A percentile compares a stretch with the other conserved stretches of the same genome.
Conservation (phyloP, 53 echinoderm and acorn worm species). For the Apostichopus leukothele region DNA sequence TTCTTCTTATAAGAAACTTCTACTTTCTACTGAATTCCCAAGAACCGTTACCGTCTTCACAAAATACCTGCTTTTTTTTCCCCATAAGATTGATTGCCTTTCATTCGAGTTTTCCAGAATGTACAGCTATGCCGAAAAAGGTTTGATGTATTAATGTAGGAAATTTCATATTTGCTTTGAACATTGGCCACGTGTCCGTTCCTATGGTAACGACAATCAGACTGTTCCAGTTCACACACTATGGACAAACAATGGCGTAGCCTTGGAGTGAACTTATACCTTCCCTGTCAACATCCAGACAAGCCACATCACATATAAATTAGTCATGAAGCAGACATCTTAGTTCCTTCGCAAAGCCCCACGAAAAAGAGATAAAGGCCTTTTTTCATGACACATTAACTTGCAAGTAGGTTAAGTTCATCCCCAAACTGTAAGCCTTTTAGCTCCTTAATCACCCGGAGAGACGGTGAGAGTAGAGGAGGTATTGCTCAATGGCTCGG, state of each 20-base stretch:
- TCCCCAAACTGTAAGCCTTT: conserved; percentile 12
- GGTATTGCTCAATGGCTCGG: not conserved
- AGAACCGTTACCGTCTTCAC: too few relatives aligned
- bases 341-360: not conserved
- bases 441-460: not conserved
- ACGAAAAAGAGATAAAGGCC: not conserved
- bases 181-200: not conserved
- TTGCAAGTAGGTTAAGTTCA: conserved; percentile 15
- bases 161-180: not conserved
- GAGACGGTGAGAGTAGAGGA: not conserved
- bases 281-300: not conserved
- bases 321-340: not conserved
- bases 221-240: not conserved
- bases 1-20: too few relatives aligned
- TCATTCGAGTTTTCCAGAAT: too few relatives aligned
- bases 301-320: not conserved
- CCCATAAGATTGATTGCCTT: too few relatives aligned
- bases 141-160: not conserved
- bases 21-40: too few relatives aligned
- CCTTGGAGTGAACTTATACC: not conserved
- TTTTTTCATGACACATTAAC: conserved; percentile 1
- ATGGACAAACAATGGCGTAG: not conserved
- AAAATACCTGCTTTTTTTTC: too few relatives aligned
- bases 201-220: not conserved
- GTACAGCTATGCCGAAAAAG: too few relatives aligned